Base-by-base conservation (phyloP, 2,888 invertebrate genomes). In the Drosophila greeni region DNA sequence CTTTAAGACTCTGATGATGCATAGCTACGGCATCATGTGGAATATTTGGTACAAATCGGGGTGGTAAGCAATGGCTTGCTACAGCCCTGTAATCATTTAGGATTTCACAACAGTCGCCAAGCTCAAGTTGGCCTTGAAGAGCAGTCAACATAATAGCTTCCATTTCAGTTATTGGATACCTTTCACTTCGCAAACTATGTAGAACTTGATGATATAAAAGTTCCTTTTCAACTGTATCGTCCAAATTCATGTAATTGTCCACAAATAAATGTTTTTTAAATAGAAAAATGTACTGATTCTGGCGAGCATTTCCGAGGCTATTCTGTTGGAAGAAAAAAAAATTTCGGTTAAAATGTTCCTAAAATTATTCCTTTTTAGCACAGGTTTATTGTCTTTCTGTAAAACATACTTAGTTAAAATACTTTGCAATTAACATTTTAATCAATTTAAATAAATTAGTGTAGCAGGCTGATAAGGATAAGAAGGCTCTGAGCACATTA, bases 141-240 rank as follows among this genome's bases (percentile, higher is more conserved):
- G 98, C 97, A 48, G 97, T 95, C 60, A 98, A 89, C 95, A 97
- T 97, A 89, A 97, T 95, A 66, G 97, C 97, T 90, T 98, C 97
- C 88, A 96, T 95, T 83, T 96, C 96, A 51, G 96, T 95, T 51
- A 98, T 94, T 1, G 97, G 98, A 87, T 97, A 95, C 26, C 96
- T 91, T 90, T 97, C 97, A 74, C 95, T 95, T 57, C 97, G 92
- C 64, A 98, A 92, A 75, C 96, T 94, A 86, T 97, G 96, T 67
- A 98, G 90, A 52, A 97, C 94, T 89, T 98, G 98, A 90, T 97
- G 97, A 88, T 97, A 97, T 33, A 98, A 89, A 39, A 98, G 90
- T 88, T 98, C 97, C 89, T 97, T 97, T 88, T 98, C 98, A 0
- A 98, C 96, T 0, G 95, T 94, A 89, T 95, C 95, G 66, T 92